Evolutionary conservation across 2,113 vertebrate species (phyloP).

Genomic region (Indicator maculatus): DNA sequence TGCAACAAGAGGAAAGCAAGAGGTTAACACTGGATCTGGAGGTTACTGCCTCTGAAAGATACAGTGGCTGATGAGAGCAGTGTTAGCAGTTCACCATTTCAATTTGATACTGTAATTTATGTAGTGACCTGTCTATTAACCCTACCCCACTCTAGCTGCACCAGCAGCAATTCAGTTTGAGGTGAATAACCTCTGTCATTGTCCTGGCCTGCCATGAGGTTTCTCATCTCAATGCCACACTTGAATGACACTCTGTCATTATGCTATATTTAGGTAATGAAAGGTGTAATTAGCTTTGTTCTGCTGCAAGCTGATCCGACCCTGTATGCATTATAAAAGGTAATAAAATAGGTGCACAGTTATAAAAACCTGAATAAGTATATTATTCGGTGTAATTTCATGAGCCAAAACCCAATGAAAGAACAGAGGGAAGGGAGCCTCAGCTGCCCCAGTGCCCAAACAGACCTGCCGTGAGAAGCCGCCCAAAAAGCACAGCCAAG

Average conservation of each 20-base stretch:
- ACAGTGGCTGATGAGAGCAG: background rate
- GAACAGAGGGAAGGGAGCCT: constrained; percentile 39
- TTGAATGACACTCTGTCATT: constrained; percentile 83
- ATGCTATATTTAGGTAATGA: constrained; percentile 80
- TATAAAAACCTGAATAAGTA: constrained; percentile 76
- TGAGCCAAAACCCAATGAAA: constrained; percentile 66
- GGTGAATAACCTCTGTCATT: constrained; percentile 71
- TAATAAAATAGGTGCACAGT: constrained; percentile 80
- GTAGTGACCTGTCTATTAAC: constrained; percentile 53
- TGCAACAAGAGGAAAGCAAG: background rate
- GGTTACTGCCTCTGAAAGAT: background rate
- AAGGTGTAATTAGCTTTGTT: constrained; percentile 84
- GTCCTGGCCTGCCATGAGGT: constrained; percentile 73
- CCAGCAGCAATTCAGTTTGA: constrained; percentile 41
- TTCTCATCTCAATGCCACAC: constrained; percentile 77
- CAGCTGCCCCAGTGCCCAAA: constrained; percentile 51
- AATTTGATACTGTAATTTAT: constrained; percentile 54
- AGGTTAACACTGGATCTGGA: background rate
- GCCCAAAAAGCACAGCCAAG: background rate
- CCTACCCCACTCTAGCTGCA: background rate
- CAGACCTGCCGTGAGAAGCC: constrained; percentile 24
- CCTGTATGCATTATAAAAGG: constrained; percentile 73
- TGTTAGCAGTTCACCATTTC: background rate
- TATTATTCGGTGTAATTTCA: constrained; percentile 70
- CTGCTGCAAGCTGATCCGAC: constrained; percentile 75